A percentile compares a stretch with the other conserved stretches of the same genome.
phyloP scores from a whole-genome alignment of 1,140 invertebrate genomes.

The Eupristina koningsbergeri region DNA sequence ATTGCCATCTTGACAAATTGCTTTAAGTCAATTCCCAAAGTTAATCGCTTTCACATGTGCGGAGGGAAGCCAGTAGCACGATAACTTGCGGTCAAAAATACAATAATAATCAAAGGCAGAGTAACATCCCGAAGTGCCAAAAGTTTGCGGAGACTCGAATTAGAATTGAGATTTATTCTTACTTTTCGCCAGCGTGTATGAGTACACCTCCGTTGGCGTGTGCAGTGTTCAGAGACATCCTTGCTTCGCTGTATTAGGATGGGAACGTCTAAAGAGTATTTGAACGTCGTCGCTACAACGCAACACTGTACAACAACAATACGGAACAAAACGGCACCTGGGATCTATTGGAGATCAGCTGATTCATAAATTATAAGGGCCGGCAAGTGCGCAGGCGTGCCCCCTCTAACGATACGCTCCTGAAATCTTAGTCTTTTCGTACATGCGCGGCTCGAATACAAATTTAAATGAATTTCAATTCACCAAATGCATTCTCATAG shows the following conservation, averaged over 20 bases:
- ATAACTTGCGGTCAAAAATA: too few relatives aligned
- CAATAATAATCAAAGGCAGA: background rate
- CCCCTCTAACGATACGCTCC: background rate
- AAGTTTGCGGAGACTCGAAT: background rate
- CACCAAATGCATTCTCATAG: too few relatives aligned
- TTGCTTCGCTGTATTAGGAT: constrained; percentile 47
- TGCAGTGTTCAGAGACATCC: constrained; percentile 93
- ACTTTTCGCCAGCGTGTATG: constrained; percentile 93
- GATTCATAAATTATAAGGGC: constrained; percentile 62
- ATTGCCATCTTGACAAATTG: background rate
- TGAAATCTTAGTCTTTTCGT: background rate
- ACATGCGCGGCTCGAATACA: too few relatives aligned
- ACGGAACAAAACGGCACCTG: constrained; percentile 10
- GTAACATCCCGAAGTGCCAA: background rate
- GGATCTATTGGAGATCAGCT: constrained; percentile 56
- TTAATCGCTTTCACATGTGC: background rate
- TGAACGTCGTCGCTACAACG: background rate
- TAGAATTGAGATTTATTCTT: constrained; percentile 67
- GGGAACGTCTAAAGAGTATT: background rate
- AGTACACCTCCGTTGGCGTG: constrained; percentile 92
- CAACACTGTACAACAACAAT: background rate
- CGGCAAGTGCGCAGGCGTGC: constrained; percentile 53
- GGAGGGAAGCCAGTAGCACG: too few relatives aligned
- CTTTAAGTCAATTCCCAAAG: background rate
- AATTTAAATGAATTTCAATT: too few relatives aligned